These are phyloP conservation scores for Amitus sp. DNA, from an alignment of 2,888 invertebrate species.

Conservation along the genomic window DNA sequence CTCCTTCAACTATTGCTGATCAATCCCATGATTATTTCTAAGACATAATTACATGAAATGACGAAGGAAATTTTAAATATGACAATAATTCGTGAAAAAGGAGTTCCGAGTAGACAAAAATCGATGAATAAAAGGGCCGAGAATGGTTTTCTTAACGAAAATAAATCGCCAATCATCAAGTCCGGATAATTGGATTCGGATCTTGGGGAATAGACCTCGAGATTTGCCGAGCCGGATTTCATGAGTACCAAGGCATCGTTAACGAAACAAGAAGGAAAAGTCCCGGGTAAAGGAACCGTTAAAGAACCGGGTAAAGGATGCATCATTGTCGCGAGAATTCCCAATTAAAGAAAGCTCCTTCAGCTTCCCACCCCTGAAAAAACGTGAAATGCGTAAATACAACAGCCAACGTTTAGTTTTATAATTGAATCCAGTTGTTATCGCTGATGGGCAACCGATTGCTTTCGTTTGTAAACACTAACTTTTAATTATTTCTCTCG, in stretches of 20 bases:
- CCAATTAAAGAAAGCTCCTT: conserved; percentile 50
- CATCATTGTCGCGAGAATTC: conserved; percentile 55
- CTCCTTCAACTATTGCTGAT: too few relatives aligned
- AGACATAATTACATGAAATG: too few relatives aligned
- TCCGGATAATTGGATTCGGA: conserved; percentile 41
- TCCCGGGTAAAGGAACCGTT: background rate
- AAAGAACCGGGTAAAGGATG: conserved; percentile 28
- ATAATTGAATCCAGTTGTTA: conserved; percentile 57
- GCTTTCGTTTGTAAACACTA: conserved; percentile 56
- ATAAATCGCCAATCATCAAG: conserved; percentile 48
- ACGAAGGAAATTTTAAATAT: too few relatives aligned
- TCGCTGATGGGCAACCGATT: conserved; percentile 54
- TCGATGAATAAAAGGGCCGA: conserved; percentile 1
- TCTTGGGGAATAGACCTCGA: conserved; percentile 41
- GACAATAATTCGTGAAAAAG: too few relatives aligned
- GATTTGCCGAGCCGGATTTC: conserved; percentile 27
- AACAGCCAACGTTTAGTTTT: conserved; percentile 46
- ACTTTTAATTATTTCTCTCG: conserved; percentile 55
- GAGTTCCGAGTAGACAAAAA: too few relatives aligned
- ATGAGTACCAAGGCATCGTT: conserved; percentile 4
- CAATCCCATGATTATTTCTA: too few relatives aligned
- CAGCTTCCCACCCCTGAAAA: conserved; percentile 10
- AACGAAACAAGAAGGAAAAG: conserved; percentile 8
- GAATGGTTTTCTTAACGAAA: conserved; percentile 17
- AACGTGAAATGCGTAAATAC: conserved; percentile 11